Conservation (phyloP, 2,888 invertebrate species). For the Trichacis sp. region DNA sequence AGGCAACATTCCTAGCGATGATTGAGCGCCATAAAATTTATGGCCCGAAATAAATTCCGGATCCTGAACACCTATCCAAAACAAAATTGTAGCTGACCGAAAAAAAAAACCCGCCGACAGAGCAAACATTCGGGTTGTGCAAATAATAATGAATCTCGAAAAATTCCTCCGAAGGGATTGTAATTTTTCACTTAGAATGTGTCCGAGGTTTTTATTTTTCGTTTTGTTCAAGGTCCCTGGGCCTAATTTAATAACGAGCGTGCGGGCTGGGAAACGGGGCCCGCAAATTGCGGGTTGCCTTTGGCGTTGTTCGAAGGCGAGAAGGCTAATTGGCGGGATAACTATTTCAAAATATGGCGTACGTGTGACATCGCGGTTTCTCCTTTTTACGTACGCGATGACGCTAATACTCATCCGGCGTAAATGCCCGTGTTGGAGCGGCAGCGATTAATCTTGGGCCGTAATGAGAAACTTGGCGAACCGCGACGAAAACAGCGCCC, state of each 20-base stretch:
- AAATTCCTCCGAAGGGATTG: conserved; percentile 36
- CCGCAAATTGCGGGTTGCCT: conserved; percentile 23
- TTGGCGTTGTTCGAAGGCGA: conserved; percentile 4
- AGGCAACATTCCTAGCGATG: conserved; percentile 24
- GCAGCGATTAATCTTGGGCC: conserved; percentile 35
- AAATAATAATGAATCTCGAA: conserved; percentile 34
- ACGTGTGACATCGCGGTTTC: conserved; percentile 22
- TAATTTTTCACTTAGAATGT: conserved; percentile 48
- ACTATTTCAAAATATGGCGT: conserved; percentile 11
- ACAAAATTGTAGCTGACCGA: neutral
- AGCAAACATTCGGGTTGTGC: conserved; percentile 12
- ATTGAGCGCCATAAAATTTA: conserved; percentile 2
- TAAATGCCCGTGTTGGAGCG: conserved; percentile 32
- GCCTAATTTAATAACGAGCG: conserved; percentile 26
- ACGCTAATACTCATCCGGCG: conserved; percentile 31
- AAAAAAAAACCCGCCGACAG: neutral
- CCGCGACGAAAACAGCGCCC: conserved; percentile 34
- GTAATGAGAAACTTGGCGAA: conserved; percentile 41
- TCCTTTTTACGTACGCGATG: conserved; percentile 16
- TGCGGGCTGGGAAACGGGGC: neutral
- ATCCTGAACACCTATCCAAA: neutral
- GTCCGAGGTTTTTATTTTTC: conserved; percentile 49
- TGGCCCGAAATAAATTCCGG: conserved; percentile 1
- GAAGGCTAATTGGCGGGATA: conserved; percentile 16
- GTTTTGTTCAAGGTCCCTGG: conserved; percentile 30